phyloP scores from a whole-genome alignment of 2,797 vertebrate genomes.

The Anas bahamensis region DNA sequence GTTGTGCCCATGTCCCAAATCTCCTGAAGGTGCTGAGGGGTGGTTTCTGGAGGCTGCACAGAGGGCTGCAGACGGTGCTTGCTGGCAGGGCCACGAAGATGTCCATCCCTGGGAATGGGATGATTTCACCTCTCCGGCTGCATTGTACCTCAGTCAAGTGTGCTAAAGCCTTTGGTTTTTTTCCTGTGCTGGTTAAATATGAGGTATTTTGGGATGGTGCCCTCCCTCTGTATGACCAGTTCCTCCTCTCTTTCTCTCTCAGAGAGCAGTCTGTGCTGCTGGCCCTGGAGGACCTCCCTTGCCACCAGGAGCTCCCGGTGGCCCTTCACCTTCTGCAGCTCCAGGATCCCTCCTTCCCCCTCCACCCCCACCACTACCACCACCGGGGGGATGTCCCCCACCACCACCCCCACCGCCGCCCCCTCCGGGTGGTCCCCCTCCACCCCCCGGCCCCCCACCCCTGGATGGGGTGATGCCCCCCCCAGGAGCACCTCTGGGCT shows the following conservation, averaged over 20 bases:
- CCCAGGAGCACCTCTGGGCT: conserved; percentile 88
- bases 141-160: neutral
- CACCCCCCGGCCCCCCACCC: conserved; percentile 84
- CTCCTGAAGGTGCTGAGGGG: neutral
- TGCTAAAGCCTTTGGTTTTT: neutral
- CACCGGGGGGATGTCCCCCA: conserved; percentile 68
- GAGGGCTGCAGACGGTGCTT: neutral
- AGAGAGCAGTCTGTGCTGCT: conserved; percentile 77
- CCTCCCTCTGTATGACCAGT: neutral
- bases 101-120: neutral
- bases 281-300: conserved; percentile 82
- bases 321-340: conserved; percentile 78
- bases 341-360: conserved; percentile 83
- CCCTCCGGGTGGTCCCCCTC: conserved; percentile 82
- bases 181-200: neutral
- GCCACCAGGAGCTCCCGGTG: conserved; percentile 82
- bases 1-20: fast-evolving
- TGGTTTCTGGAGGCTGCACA: neutral
- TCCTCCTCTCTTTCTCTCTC: conserved; percentile 21
- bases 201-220: neutral
- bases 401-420: conserved; percentile 82
- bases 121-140: neutral
- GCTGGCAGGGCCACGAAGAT: neutral
- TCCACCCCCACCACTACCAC: conserved; percentile 43
- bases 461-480: conserved; percentile 87